Evolutionary conservation across 2,113 vertebrate species (phyloP), one percentile per base, ranked within the genome.

Genomic region (Eubucco bourcierii): DNA sequence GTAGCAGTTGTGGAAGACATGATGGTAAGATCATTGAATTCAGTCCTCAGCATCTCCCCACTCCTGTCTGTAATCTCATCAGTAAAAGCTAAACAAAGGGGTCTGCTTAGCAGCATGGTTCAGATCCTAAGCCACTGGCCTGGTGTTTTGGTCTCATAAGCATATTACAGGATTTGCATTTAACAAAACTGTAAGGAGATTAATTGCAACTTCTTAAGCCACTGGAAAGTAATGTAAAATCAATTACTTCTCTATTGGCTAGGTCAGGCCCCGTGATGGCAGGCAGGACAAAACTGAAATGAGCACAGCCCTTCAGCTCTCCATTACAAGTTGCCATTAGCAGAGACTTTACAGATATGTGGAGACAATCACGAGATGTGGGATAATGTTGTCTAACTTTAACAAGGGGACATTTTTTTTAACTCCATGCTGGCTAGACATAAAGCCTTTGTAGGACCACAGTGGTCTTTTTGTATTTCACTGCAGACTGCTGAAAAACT

Each of bases 151-250:
- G 52, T 90, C 70, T 88, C 78, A 85, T 91, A 92, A 96, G 87
- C 73, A 95, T 85, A 96, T 94, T 94, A 95, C 53, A 53, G 75
- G 95, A 95, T 96, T 92, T 88, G 63, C 25, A 75, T 92, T 92
- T 91, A 90, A 80, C 70, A 93, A 84, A 95, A 94, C 67, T 58
- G 37, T 83, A 92, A 95, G 85, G 84, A 94, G 87, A 95, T 96
- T 94, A 94, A 95, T 92, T 88, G 75, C 44, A 90, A 65, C 84
- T 95, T 78, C 71, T 93, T 87, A 96, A 80, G 52, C 37, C 60
- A 55, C 68, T 88, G 72, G 83, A 88, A 95, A 72, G 84, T 82
- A 89, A 95, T 81, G 80, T 53, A 88, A 93, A 91, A 95, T 86
- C 76, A 89, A 81, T 95, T 93, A 94, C 66, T 91, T 39, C 47